phyloP scores from a whole-genome alignment of 1,140 invertebrate species.

The Hyles vespertilio region DNA sequence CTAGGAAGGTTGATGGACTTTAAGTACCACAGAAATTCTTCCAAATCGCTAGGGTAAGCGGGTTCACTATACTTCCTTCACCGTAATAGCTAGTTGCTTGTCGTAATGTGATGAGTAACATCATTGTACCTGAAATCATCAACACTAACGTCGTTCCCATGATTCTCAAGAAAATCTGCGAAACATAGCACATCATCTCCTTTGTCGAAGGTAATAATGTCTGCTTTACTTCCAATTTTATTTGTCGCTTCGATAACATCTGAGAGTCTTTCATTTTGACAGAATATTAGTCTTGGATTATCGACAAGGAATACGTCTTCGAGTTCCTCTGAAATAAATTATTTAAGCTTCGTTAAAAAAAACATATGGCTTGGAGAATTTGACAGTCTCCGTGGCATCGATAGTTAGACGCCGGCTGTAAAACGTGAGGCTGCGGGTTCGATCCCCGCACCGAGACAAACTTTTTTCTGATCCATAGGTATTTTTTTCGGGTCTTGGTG shows the following conservation, averaged over 20 bases:
- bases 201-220: conserved; percentile 37
- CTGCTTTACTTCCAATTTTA: conserved; percentile 16
- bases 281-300: conserved; percentile 38
- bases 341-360: no score
- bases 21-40: no score
- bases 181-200: conserved; percentile 19
- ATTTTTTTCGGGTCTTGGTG: no score
- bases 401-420: no score
- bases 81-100: no score
- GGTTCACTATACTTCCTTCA: no score
- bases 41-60: no score
- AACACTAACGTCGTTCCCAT: conserved; percentile 15
- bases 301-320: conserved; percentile 21
- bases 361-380: conserved; percentile 39
- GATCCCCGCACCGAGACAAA: no score
- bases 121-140: conserved; percentile 35
- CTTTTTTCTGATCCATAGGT: no score
- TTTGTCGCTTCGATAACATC: conserved; percentile 23
- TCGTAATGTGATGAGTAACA: no score
- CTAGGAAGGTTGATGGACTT: no score
- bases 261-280: conserved; percentile 27
- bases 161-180: conserved; percentile 28
- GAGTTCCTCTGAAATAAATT: conserved; percentile 32
- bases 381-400: conserved; percentile 42
- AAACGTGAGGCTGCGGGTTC: no score